Conservation (phyloP, 2,113 vertebrate species). For the Rhinolophus sinicus region DNA sequence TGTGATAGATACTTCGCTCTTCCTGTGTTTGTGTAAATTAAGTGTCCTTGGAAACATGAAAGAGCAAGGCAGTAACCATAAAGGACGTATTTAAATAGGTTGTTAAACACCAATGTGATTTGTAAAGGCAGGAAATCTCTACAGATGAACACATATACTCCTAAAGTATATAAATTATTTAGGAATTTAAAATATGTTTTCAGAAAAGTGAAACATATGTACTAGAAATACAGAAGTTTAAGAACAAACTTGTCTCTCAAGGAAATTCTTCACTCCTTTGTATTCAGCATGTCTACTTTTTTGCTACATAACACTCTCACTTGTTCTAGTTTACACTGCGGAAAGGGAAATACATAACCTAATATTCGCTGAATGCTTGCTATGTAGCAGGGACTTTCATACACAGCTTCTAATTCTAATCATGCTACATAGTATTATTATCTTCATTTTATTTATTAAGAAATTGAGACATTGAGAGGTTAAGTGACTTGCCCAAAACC, state of each 20-base stretch:
- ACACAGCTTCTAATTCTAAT: not conserved
- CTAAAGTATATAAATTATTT: not conserved
- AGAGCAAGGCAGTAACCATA: not conserved
- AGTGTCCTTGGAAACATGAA: slow-evolving; percentile 34
- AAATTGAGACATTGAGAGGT: not conserved
- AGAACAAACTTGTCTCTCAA: not conserved
- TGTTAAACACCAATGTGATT: slow-evolving; percentile 25
- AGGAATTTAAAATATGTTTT: not conserved
- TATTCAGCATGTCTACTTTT: not conserved
- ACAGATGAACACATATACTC: not conserved
- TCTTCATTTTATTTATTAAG: not conserved
- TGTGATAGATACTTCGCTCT: not conserved
- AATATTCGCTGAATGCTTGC: not conserved
- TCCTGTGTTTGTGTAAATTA: slow-evolving; percentile 43
- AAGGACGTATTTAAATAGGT: slow-evolving; percentile 50
- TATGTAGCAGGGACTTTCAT: not conserved
- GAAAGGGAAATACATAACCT: not conserved
- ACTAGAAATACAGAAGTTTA: not conserved
- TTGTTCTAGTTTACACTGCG: not conserved
- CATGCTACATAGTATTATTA: not conserved
- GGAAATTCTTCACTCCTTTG: not conserved
- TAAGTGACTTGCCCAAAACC: not conserved
- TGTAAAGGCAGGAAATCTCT: not conserved
- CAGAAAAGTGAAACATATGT: not conserved
- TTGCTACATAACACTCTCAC: not conserved